phyloP scores from a whole-genome alignment of 1,140 invertebrate genomes.

The Amphibalanus amphitrite region DNA sequence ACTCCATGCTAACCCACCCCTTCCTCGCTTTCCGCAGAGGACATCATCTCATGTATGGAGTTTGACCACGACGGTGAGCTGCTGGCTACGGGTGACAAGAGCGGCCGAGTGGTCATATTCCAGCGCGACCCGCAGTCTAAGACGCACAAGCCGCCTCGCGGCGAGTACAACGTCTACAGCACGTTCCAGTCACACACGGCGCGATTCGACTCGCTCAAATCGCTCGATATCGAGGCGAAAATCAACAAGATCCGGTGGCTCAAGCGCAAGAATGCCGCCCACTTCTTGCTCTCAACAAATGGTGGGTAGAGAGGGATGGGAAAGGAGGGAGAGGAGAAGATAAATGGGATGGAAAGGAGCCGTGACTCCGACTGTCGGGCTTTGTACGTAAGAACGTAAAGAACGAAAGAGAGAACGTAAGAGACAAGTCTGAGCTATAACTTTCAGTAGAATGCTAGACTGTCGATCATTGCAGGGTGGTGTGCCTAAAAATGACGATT shows the following conservation, averaged over 20 bases:
- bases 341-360: too few species aligned
- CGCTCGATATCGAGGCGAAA: constrained; percentile 99
- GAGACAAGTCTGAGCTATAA: too few species aligned
- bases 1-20: too few species aligned
- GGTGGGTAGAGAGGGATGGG: too few species aligned
- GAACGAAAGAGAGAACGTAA: too few species aligned
- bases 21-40: constrained; percentile 68
- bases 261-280: constrained; percentile 89
- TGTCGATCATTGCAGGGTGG: too few species aligned
- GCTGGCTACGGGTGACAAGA: constrained; percentile 97
- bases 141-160: constrained; percentile 68
- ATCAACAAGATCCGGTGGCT: constrained; percentile 99
- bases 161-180: constrained; percentile 99
- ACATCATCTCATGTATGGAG: constrained; percentile 99
- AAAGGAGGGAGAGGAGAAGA: too few species aligned
- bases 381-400: too few species aligned
- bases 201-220: constrained; percentile 99
- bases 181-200: constrained; percentile 99
- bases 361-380: too few species aligned
- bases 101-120: constrained; percentile 98
- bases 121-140: constrained; percentile 82
- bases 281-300: constrained; percentile 97
- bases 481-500: too few species aligned
- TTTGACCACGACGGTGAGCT: constrained; percentile 98
- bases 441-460: too few species aligned